Evolutionary conservation across 2,113 vertebrate genomes (phyloP), one percentile per base, ranked within the genome.

Genomic region (Loxodonta africana): DNA sequence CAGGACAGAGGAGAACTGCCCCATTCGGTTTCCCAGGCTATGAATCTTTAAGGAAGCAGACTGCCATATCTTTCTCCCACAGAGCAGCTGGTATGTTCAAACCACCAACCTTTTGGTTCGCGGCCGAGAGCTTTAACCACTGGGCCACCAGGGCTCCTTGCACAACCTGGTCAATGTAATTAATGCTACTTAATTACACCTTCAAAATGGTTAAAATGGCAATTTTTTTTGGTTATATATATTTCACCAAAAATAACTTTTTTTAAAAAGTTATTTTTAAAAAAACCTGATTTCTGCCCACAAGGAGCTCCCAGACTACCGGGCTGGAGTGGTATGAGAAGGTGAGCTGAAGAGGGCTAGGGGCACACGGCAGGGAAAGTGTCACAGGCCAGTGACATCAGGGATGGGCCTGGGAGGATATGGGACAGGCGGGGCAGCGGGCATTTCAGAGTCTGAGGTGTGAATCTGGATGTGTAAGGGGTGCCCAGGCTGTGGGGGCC

Each of bases 401-500:
- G n/a, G n/a, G 74, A 30, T 3, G 12, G 33, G 12, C 51, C 48
- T 25, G 23, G 2, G 1, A 37, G 25, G 41, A n/a, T 0, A 2
- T 37, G 4, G 7, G 18, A 37, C 51, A 63, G 30, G 30, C 41
- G 33, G 37, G 30, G 21, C 37, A 41, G 25, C 37, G 0, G 28
- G 87, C 28, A 51, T 77, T 41, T 74, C 88, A 48, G 14, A 20
- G 7, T 11, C 53, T 9, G 7, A 53, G 18, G 21, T 28, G 25
- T 2, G 26, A 51, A 51, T 33, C 26, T 28, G 14, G 25, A 69
- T n/a, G 23, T 17, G 15, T 8, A 25, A 10, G 7, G 53, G 11
- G 44, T 62, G 10, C 41, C 44, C 0, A 0, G 60, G 25, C 0
- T 0, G 9, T 20, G 46, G 10, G 18, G 60, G 21, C 28, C 11